Evolutionary conservation across 2,888 invertebrate species (phyloP).

Genomic region (Nowickia ferox): DNA sequence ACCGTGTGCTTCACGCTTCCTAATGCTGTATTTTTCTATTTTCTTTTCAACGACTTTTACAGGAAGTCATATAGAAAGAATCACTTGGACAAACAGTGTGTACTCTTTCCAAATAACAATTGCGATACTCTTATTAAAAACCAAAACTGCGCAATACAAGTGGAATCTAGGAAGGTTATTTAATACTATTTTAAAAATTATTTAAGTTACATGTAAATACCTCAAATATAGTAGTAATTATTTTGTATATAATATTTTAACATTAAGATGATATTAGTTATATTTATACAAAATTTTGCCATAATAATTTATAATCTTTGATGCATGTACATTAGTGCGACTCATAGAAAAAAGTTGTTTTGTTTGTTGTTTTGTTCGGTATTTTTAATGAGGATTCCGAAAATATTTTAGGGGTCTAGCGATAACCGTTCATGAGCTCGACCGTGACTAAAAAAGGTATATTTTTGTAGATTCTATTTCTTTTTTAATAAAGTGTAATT

Average conservation of each 20-base stretch:
- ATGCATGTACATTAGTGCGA: too few relatives aligned
- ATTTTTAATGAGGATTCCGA: too few relatives aligned
- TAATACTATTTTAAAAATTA: slow-evolving; percentile 30
- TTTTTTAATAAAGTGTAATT: too few relatives aligned
- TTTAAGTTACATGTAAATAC: slow-evolving; percentile 59
- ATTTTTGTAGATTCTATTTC: too few relatives aligned
- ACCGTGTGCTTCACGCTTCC: slow-evolving; percentile 92
- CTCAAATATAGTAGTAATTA: slow-evolving; percentile 48
- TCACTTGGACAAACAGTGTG: slow-evolving; percentile 74
- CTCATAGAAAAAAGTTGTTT: too few relatives aligned
- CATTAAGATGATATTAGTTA: background rate
- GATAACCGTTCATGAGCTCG: too few relatives aligned
- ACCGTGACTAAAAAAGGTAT: too few relatives aligned
- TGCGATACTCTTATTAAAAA: slow-evolving; percentile 78
- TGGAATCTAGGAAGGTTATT: slow-evolving; percentile 45
- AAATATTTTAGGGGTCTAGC: too few relatives aligned
- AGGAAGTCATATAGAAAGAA: slow-evolving; percentile 87
- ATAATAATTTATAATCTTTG: background rate
- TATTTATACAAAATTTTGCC: too few relatives aligned
- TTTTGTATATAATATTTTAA: slow-evolving; percentile 9
- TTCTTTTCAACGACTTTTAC: slow-evolving; percentile 96
- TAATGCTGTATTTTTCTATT: slow-evolving; percentile 96
- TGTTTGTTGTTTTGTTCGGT: too few relatives aligned
- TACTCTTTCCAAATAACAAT: slow-evolving; percentile 74
- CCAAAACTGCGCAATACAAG: slow-evolving; percentile 72